These are phyloP conservation scores for Ladona fulva DNA, from an alignment of 1,140 invertebrate species.

Conservation along the genomic window DNA sequence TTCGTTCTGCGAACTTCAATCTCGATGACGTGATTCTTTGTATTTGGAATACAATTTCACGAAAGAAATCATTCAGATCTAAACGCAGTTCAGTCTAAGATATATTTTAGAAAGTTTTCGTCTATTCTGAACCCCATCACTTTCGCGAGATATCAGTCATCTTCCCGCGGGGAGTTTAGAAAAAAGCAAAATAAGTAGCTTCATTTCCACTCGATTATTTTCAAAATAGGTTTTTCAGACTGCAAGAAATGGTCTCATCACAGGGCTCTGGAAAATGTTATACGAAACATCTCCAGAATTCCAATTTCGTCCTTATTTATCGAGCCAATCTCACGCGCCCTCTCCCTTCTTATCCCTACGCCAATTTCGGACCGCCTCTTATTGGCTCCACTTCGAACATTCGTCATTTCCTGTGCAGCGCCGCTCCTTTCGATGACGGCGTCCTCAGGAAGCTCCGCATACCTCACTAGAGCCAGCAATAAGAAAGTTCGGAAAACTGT, in stretches of 20 bases:
- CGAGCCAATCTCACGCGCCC: not conserved
- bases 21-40: no score
- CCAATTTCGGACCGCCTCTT: not conserved
- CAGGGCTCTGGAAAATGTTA: not conserved
- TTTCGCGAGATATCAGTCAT: not conserved
- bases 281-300: conserved; percentile 6
- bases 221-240: not conserved
- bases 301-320: conserved; percentile 10
- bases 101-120: not conserved
- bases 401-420: conserved; percentile 2
- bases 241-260: not conserved
- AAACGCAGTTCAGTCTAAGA: no score
- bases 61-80: no score
- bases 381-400: not conserved
- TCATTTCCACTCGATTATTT: conserved; percentile 7
- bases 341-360: not conserved
- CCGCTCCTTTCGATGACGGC: not conserved
- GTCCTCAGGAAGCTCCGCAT: not conserved
- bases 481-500: conserved; percentile 6
- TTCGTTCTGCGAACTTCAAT: no score
- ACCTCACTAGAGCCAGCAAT: not conserved
- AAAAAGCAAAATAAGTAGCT: not conserved
- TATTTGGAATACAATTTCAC: no score
- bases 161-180: not conserved
- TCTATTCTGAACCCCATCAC: not conserved